Conservation (phyloP, 2,888 invertebrate genomes). For the Argyresthia albistria region DNA sequence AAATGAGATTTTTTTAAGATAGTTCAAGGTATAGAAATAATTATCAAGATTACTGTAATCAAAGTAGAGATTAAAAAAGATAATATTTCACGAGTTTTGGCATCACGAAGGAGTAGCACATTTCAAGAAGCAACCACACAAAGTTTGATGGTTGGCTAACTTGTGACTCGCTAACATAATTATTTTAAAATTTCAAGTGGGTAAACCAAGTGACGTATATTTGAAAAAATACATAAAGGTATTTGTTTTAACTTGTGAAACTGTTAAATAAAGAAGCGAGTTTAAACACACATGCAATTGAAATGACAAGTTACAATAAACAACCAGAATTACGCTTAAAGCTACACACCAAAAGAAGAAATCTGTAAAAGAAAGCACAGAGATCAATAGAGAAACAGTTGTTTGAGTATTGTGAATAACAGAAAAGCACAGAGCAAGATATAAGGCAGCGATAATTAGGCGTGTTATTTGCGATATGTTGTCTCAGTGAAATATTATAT, state of each 20-base stretch:
- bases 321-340: too few relatives aligned
- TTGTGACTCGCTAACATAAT: too few relatives aligned
- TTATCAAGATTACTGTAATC: background rate
- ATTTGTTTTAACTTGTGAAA: background rate
- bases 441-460: constrained; percentile 59
- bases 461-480: constrained; percentile 63
- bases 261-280: background rate
- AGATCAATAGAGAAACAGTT: constrained; percentile 20
- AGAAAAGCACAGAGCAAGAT: constrained; percentile 59
- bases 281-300: background rate
- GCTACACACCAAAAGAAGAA: constrained; percentile 11
- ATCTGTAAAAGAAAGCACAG: constrained; percentile 31
- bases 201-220: too few relatives aligned
- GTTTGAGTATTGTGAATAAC: constrained; percentile 28
- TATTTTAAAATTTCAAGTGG: too few relatives aligned
- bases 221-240: too few relatives aligned
- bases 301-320: too few relatives aligned
- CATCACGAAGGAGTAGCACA: too few relatives aligned
- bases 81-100: too few relatives aligned
- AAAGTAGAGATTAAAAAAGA: background rate
- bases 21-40: background rate
- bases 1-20: background rate
- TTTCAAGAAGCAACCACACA: too few relatives aligned
- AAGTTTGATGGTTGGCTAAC: too few relatives aligned
- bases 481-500: constrained; percentile 27